Evolutionary conservation across 2,113 vertebrate species (phyloP).

Genomic region (Garra rufa): DNA sequence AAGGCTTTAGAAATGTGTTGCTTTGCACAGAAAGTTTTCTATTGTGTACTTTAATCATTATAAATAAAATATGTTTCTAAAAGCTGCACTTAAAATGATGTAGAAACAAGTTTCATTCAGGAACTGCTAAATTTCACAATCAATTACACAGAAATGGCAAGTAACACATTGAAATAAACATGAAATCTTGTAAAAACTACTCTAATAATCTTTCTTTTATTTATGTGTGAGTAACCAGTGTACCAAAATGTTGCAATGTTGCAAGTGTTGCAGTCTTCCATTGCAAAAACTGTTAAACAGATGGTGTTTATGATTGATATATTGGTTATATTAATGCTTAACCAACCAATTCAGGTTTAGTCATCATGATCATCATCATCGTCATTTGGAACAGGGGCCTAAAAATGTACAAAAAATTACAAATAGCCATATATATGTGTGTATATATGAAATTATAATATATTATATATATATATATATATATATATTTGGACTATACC

Average conservation of each 20-base stretch:
- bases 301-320: background rate
- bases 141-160: too few relatives aligned
- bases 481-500: background rate
- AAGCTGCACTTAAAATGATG: background rate
- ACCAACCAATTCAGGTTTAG: conserved; percentile 54
- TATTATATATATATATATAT: too few relatives aligned
- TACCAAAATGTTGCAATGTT: too few relatives aligned
- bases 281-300: background rate
- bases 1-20: background rate
- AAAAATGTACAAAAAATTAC: conserved; percentile 58
- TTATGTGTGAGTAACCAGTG: background rate
- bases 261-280: background rate
- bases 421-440: background rate
- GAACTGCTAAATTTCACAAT: too few relatives aligned
- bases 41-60: background rate
- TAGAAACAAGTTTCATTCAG: too few relatives aligned
- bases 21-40: background rate
- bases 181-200: background rate
- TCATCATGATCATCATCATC: conserved; percentile 69
- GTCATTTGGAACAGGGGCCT: conserved; percentile 46
- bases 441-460: background rate
- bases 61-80: background rate
- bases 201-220: background rate
- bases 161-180: too few relatives aligned
- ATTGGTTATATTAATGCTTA: background rate